These are phyloP conservation scores for Cirrhinus molitorella DNA, from an alignment of 2,797 vertebrate species.

Conservation along the genomic window DNA sequence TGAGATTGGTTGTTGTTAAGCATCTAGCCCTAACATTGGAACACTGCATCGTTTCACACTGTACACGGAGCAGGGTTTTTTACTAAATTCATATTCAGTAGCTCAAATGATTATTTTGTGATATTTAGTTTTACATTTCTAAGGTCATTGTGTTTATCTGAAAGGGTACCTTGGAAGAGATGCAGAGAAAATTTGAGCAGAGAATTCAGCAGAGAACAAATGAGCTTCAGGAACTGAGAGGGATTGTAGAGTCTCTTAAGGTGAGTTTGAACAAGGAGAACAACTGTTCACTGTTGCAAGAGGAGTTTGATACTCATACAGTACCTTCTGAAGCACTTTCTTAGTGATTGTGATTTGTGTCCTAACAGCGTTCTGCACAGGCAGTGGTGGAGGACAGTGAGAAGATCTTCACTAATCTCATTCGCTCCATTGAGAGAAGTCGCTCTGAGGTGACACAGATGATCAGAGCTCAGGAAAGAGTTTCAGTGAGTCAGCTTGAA, in stretches of 20 bases:
- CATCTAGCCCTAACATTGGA: too few species aligned
- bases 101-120: too few species aligned
- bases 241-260: not conserved
- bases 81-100: too few species aligned
- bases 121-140: not conserved
- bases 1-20: too few species aligned
- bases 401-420: not conserved
- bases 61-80: too few species aligned
- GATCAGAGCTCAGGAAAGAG: not conserved
- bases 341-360: not conserved
- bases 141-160: not conserved
- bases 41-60: too few species aligned
- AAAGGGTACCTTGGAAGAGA: not conserved
- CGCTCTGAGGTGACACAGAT: not conserved
- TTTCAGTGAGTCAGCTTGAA: not conserved
- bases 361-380: not conserved
- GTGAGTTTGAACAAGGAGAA: not conserved
- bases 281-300: not conserved
- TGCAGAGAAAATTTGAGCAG: not conserved
- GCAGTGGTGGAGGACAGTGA: not conserved
- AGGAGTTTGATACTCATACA: not conserved
- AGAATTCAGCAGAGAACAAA: not conserved
- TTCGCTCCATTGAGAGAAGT: not conserved
- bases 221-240: not conserved
- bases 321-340: not conserved